Percentiles rank a stretch among this genome's conserved stretches.
Evolutionary conservation across 2,113 vertebrate species (phyloP).

Genomic region (Trinectes maculatus): DNA sequence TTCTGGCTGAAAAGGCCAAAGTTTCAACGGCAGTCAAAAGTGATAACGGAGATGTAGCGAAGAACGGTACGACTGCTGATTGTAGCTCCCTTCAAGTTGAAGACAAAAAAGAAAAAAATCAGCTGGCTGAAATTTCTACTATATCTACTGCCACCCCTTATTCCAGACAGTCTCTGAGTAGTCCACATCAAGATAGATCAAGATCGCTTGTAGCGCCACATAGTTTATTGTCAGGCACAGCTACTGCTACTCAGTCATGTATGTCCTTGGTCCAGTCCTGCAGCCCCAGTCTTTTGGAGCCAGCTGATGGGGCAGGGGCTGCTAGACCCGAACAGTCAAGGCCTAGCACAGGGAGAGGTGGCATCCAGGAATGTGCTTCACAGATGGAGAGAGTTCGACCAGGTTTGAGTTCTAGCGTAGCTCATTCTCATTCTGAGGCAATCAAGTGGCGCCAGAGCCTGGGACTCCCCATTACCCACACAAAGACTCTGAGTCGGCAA

Average conservation of each 20-base stretch:
- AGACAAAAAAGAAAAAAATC: constrained; percentile 63
- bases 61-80: constrained; percentile 16
- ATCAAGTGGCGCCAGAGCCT: constrained; percentile 75
- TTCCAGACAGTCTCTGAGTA: constrained; percentile 14
- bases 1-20: constrained; percentile 93
- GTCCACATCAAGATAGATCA: constrained; percentile 8
- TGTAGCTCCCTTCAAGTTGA: constrained; percentile 19
- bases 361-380: background rate
- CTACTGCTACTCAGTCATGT: constrained; percentile 2
- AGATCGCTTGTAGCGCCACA: constrained; percentile 8
- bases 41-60: constrained; percentile 35
- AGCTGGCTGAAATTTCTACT: constrained; percentile 72
- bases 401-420: constrained; percentile 7
- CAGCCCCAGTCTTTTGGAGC: constrained; percentile 53
- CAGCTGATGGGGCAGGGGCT: constrained; percentile 62
- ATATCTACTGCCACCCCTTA: constrained; percentile 18
- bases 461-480: constrained; percentile 59
- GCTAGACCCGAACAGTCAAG: constrained; percentile 39
- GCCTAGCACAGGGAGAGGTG: background rate
- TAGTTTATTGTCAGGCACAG: constrained; percentile 1
- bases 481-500: constrained; percentile 39
- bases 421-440: constrained; percentile 54
- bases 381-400: constrained; percentile 22
- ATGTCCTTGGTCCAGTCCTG: constrained; percentile 31
- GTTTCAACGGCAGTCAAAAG: constrained; percentile 68